Percentiles rank a stretch among this genome's conserved stretches.
phyloP scores from a whole-genome alignment of 2,888 invertebrate genomes.

The Cheilosia grossa region DNA sequence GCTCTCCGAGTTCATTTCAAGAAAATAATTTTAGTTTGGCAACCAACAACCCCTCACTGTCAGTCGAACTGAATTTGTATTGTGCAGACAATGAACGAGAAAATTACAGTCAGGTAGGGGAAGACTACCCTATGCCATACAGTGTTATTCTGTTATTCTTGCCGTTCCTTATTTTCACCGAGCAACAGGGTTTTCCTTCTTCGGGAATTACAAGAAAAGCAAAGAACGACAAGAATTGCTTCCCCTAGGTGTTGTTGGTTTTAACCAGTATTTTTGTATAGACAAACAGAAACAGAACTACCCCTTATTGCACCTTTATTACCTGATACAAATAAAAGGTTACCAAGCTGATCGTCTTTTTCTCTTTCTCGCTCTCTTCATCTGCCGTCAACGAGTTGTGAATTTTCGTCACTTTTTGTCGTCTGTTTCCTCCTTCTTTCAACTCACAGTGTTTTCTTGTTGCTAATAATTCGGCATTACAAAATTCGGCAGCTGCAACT shows the following conservation, averaged over 20 bases:
- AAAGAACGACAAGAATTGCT: not conserved
- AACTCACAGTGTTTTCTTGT: conserved; percentile 40
- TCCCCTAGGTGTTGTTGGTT: conserved; percentile 47
- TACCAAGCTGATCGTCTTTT: conserved; percentile 1
- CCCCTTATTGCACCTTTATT: conserved; percentile 70
- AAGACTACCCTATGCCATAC: not conserved
- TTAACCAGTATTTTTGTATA: conserved; percentile 19
- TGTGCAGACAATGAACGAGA: conserved; percentile 23
- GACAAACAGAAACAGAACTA: conserved; percentile 50
- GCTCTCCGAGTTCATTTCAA: not conserved
- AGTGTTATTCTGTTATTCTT: conserved; percentile 38
- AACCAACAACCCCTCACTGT: conserved; percentile 20
- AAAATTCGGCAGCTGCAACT: conserved; percentile 61
- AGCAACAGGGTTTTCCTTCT: conserved; percentile 47
- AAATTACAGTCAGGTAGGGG: conserved; percentile 14
- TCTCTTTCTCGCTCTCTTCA: conserved; percentile 3
- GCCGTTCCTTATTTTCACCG: conserved; percentile 1
- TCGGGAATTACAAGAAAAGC: not conserved
- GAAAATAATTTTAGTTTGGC: conserved; percentile 21
- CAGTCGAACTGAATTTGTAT: conserved; percentile 19
- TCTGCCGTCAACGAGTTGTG: not conserved
- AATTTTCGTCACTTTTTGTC: conserved; percentile 10
- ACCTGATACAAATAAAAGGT: conserved; percentile 55
- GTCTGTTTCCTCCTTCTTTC: conserved; percentile 26
- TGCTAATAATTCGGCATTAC: conserved; percentile 47